These are phyloP conservation scores for Tautogolabrus adspersus DNA, from an alignment of 2,113 vertebrate genomes.

Conservation along the genomic window DNA sequence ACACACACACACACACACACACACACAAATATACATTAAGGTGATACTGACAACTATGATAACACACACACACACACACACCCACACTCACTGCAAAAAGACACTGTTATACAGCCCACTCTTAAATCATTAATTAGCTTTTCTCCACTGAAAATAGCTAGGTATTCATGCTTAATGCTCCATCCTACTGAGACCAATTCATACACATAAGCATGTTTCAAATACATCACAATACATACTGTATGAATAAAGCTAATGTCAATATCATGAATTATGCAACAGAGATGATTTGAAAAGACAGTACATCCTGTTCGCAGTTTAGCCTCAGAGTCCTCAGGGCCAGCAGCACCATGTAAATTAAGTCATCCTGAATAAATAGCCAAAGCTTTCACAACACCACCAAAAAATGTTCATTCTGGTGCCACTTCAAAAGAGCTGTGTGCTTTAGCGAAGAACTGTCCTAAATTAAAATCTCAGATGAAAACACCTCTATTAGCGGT, in stretches of 20 bases:
- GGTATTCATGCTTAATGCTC: conserved; percentile 17
- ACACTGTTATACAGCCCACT: conserved; percentile 1
- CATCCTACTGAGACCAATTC: conserved; percentile 38
- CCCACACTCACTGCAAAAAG: not conserved
- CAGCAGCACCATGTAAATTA: conserved; percentile 49
- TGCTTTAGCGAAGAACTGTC: conserved; percentile 53
- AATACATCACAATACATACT: conserved; percentile 19
- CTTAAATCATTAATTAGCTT: conserved; percentile 8
- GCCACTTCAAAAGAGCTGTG: conserved; percentile 59
- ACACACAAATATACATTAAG: too few species aligned
- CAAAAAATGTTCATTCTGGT: conserved; percentile 15
- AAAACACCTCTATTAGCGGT: conserved; percentile 69
- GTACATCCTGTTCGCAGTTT: conserved; percentile 49
- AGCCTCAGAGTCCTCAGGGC: conserved; percentile 48
- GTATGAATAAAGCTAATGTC: conserved; percentile 34
- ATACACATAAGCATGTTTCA: conserved; percentile 23
- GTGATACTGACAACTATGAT: too few species aligned
- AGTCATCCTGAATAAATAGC: conserved; percentile 59
- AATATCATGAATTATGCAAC: conserved; percentile 62
- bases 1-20: too few species aligned
- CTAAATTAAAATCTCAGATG: conserved; percentile 69
- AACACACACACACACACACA: too few species aligned
- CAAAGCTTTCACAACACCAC: conserved; percentile 51
- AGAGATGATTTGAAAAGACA: conserved; percentile 38
- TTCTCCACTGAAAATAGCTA: conserved; percentile 16